A percentile compares a stretch with the other conserved stretches of the same genome.
These are phyloP conservation scores for Trisateles emortualis DNA, from an alignment of 2,888 invertebrate genomes.

Conservation along the genomic window DNA sequence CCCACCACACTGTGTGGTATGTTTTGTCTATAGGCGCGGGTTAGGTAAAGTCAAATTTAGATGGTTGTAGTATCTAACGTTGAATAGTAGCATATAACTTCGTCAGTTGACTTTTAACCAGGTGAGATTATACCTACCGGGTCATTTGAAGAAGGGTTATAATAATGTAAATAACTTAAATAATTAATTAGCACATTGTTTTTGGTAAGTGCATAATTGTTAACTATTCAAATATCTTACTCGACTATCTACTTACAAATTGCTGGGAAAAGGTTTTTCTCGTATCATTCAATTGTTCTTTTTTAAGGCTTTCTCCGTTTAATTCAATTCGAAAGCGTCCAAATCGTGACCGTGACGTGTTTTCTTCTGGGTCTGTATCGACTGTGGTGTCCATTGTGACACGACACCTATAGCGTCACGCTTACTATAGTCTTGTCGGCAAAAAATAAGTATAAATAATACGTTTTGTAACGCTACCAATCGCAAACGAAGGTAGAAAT, in stretches of 20 bases:
- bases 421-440: too few species aligned
- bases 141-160: neutral
- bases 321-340: conserved; percentile 13
- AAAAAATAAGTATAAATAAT: too few species aligned
- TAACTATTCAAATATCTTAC: neutral
- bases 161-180: neutral
- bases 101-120: neutral
- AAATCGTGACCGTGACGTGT: conserved; percentile 9
- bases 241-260: neutral
- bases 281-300: conserved; percentile 10
- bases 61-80: too few species aligned
- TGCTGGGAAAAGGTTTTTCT: conserved; percentile 14
- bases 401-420: conserved; percentile 27
- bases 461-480: too few species aligned
- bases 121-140: neutral
- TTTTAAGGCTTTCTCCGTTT: conserved; percentile 12
- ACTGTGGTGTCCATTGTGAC: conserved; percentile 13
- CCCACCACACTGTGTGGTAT: too few species aligned
- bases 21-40: too few species aligned
- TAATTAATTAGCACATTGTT: neutral
- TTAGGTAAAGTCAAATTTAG: too few species aligned
- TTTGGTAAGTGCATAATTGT: too few species aligned
- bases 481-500: too few species aligned
- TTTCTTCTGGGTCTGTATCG: conserved; percentile 1
- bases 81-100: too few species aligned